Conservation (phyloP, 2,888 invertebrate species). For the Choristoneura rosaceana region DNA sequence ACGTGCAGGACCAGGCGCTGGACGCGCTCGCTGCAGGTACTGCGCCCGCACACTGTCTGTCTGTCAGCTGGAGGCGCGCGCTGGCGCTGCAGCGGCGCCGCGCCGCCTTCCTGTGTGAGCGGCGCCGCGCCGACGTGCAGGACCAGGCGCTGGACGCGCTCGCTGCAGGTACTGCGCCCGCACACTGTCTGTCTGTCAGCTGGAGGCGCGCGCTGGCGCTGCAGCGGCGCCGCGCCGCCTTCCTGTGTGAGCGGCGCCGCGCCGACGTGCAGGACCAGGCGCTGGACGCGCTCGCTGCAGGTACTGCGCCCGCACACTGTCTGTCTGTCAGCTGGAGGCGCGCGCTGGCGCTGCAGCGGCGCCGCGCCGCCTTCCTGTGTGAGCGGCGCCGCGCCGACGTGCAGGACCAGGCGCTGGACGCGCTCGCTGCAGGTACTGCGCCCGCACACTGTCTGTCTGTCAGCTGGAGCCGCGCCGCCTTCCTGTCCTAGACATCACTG, state of each 20-base stretch:
- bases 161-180: slow-evolving; percentile 80
- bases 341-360: slow-evolving; percentile 87
- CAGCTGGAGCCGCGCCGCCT: slow-evolving; percentile 60
- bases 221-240: slow-evolving; percentile 89
- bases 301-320: slow-evolving; percentile 57
- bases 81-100: slow-evolving; percentile 89
- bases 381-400: slow-evolving; percentile 96
- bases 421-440: slow-evolving; percentile 87
- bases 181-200: too few relatives aligned
- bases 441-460: too few relatives aligned
- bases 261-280: slow-evolving; percentile 98
- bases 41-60: not conserved
- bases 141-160: slow-evolving; percentile 98
- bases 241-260: slow-evolving; percentile 92
- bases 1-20: slow-evolving; percentile 97
- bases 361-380: slow-evolving; percentile 90
- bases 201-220: slow-evolving; percentile 78
- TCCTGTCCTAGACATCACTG: slow-evolving; percentile 86
- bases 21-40: slow-evolving; percentile 91
- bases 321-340: too few relatives aligned
- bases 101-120: slow-evolving; percentile 90
- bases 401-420: slow-evolving; percentile 97
- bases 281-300: slow-evolving; percentile 92
- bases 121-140: slow-evolving; percentile 95
- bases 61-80: slow-evolving; percentile 18